phyloP scores from a whole-genome alignment of 2,113 vertebrate species.

The Mus musculus region GRCm39 chr11:47854501-47855000 shows the following conservation, averaged over 20 bases:
- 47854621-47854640: background rate
- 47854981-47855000: background rate
- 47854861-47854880: background rate
- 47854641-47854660: background rate
- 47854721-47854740: background rate
- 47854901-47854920: background rate
- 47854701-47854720: background rate
- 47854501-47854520: no score
- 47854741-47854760: background rate
- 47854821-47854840: background rate
- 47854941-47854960: background rate
- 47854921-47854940: background rate
- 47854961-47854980: background rate
- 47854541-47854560: background rate
- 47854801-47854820: background rate
- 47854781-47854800: background rate
- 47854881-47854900: background rate
- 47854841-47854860: background rate
- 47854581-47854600: background rate
- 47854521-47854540: background rate
- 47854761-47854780: accelerated
- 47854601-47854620: background rate
- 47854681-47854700: background rate
- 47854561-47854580: background rate
- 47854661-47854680: background rate